Base-by-base conservation (phyloP, 2,888 invertebrate genomes). In the Thymelicus acteon region DNA sequence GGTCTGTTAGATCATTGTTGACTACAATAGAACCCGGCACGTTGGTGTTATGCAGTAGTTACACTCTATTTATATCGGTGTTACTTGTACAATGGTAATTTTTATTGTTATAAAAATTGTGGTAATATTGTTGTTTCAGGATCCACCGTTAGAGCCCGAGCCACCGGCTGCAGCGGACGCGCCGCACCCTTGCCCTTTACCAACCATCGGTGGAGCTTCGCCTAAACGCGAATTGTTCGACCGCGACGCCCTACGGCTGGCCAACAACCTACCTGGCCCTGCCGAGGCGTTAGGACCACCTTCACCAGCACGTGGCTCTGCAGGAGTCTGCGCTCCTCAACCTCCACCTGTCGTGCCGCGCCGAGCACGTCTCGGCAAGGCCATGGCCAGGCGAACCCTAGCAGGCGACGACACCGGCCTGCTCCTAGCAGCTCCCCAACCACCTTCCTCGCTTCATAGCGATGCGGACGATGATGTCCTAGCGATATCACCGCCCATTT, bases 281-380 rank as follows among this genome's bases (percentile, higher is more conserved):
- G 81, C 87, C 24, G 93, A 91, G 74, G 87, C 89, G 8, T 73
- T 87, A n/a, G 67, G 67, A 2, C 96, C 96, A 1, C 96, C 96
- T 0, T 96, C 96, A 64, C 96, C 96, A 0, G 96, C 96, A 4
- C 90, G 96, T 7, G 96, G 96, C 24, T 96, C 96, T 7, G 96
- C 95, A 6, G 96, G 95, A 1, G 95, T 95, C 76, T 96, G 95
- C 74, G 94, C 95, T 0, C 95, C 95, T 0, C 95, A 95, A 73
- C 95, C 95, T 19, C 95, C 85, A 73, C 93, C 82, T 69, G 87
- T 79, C 76, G 95, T 90, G 6, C 91, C 91, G 12, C 85, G 93
- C 57, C 85, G 93, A 52, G 94, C 94, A 0, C 87, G 94, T 7
- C 89, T 94, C 54, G 94, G 93, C 62, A 96, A 96, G 82, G 95